Percentiles rank a stretch among this genome's conserved stretches.
Evolutionary conservation across 2,797 vertebrate species (phyloP).

Genomic region (Octomys mimax): DNA sequence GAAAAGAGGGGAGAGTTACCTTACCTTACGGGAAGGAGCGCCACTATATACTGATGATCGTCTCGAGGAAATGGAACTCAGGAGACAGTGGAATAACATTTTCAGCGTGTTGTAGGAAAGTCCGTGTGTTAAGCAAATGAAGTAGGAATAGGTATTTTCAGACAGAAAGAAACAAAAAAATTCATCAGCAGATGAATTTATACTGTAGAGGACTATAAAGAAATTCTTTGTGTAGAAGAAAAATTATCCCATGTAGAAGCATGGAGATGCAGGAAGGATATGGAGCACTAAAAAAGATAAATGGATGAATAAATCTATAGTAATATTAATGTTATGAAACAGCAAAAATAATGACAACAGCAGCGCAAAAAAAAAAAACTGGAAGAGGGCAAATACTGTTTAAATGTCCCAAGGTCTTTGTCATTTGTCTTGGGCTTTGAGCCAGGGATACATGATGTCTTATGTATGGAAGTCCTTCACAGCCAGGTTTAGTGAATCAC

Average conservation of each 20-base stretch:
- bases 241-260: background rate
- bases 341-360: background rate
- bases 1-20: background rate
- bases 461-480: background rate
- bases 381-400: background rate
- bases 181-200: background rate
- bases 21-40: background rate
- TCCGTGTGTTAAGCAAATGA: background rate
- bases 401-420: background rate
- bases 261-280: background rate
- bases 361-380: background rate
- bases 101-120: background rate
- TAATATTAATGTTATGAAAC: background rate
- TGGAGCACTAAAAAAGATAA: background rate
- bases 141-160: background rate
- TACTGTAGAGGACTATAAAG: background rate
- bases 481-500: background rate
- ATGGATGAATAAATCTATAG: background rate
- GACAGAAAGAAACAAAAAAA: background rate
- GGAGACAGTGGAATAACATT: background rate
- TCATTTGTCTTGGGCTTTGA: background rate
- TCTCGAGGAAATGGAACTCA: slow-evolving; percentile 23
- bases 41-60: background rate
- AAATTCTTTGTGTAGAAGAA: background rate
- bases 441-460: background rate